A percentile compares a stretch with the other conserved stretches of the same genome.
phyloP scores from a whole-genome alignment of 92 coral and sea anemone genomes.

The Umimayanthus chanpuru region DNA sequence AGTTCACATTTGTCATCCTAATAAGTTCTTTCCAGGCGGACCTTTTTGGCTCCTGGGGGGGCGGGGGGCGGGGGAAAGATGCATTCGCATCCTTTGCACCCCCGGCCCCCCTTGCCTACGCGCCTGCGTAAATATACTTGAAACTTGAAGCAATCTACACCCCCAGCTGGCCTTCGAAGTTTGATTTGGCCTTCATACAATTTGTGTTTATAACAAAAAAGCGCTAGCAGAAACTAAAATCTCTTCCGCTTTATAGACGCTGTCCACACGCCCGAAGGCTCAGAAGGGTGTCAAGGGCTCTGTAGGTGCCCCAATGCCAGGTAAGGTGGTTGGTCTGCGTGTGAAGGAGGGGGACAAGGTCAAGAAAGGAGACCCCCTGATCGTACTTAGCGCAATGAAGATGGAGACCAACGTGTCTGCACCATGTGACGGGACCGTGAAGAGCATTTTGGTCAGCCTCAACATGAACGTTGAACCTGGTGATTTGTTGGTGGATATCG shows the following conservation, averaged over 20 bases:
- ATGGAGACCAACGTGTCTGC: conserved; percentile 98
- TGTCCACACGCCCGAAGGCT: conserved; percentile 88
- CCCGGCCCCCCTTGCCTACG: no score
- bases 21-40: no score
- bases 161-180: no score
- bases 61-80: no score
- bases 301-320: conserved; percentile 99
- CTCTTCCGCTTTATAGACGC: conserved; percentile 53
- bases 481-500: conserved; percentile 85
- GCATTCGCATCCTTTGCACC: no score
- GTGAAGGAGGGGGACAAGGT: conserved; percentile 94
- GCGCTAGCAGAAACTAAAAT: neutral
- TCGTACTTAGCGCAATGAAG: conserved; percentile 99
- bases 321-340: conserved; percentile 92
- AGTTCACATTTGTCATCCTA: no score
- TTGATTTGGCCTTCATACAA: neutral
- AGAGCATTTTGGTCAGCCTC: conserved; percentile 66
- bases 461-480: conserved; percentile 83
- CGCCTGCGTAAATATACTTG: no score
- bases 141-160: no score
- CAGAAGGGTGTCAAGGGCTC: conserved; percentile 90
- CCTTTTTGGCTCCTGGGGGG: no score
- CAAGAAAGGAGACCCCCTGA: conserved; percentile 88
- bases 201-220: neutral
- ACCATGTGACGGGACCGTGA: conserved; percentile 88